Evolutionary conservation across 2,113 vertebrate genomes (phyloP).

Genomic region (Chelonoidis abingdonii): DNA sequence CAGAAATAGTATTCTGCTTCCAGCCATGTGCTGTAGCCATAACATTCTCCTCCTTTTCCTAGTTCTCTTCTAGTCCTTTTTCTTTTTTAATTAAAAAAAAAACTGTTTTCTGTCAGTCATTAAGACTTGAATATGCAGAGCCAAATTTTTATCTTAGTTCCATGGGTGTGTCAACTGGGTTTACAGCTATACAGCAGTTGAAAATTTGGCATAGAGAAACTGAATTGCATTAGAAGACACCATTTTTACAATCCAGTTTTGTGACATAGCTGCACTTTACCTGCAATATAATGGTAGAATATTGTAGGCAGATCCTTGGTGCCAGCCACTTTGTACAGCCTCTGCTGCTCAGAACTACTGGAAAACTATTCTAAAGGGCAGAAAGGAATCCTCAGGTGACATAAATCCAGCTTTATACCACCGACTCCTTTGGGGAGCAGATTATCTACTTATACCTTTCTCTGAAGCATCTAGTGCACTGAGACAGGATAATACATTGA

Average conservation of each 20-base stretch:
- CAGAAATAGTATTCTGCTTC: not conserved
- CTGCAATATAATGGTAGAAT: not conserved
- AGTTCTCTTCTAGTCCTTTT: not conserved
- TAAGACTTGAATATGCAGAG: not conserved
- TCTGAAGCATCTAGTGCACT: conserved; percentile 32
- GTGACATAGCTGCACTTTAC: not conserved
- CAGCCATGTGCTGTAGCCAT: rapidly evolving
- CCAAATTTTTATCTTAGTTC: not conserved
- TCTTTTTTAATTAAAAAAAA: too few species aligned
- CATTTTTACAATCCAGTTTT: not conserved
- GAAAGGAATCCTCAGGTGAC: not conserved
- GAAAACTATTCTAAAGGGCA: not conserved
- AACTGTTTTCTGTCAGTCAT: not conserved
- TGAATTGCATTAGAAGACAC: not conserved
- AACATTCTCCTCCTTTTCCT: not conserved
- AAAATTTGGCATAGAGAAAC: not conserved
- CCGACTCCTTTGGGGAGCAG: conserved; percentile 26
- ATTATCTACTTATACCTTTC: not conserved
- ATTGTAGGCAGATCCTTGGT: not conserved
- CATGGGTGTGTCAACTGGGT: not conserved
- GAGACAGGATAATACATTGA: conserved; percentile 25
- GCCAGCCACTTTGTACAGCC: not conserved
- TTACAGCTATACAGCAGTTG: not conserved
- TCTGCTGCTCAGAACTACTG: not conserved
- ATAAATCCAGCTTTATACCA: conserved; percentile 16